Conservation (phyloP, 2,888 invertebrate species). For the Stenotaenia linearis region DNA sequence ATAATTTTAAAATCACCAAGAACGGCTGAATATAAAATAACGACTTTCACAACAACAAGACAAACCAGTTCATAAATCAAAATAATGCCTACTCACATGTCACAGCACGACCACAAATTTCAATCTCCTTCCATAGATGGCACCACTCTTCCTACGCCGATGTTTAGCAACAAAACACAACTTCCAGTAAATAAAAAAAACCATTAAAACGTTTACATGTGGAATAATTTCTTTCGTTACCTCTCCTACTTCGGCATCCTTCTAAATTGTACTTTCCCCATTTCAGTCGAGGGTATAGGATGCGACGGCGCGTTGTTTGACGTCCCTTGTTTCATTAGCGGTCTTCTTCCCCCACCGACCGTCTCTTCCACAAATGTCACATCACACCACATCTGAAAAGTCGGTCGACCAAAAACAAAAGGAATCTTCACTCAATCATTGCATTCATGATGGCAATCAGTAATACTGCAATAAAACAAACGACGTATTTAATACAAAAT, state of each 20-base stretch:
- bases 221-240: background rate
- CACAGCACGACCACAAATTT: background rate
- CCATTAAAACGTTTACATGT: too few species aligned
- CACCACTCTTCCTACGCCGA: background rate
- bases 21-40: too few species aligned
- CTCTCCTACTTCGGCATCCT: background rate
- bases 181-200: background rate
- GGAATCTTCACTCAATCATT: background rate
- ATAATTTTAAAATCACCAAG: too few species aligned
- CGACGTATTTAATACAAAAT: too few species aligned
- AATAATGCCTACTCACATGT: too few species aligned
- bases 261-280: background rate
- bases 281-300: background rate
- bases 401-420: background rate
- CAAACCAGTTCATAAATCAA: too few species aligned
- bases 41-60: too few species aligned
- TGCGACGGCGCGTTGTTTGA: background rate
- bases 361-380: background rate
- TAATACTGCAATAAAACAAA: background rate
- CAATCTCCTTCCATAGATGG: background rate
- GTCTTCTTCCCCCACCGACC: background rate
- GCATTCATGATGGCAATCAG: background rate
- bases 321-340: slow-evolving; percentile 26
- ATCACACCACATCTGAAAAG: background rate
- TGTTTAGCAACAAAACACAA: background rate